Base-by-base conservation (phyloP, 2,888 invertebrate genomes). In the Strigamia transsilvanica region DNA sequence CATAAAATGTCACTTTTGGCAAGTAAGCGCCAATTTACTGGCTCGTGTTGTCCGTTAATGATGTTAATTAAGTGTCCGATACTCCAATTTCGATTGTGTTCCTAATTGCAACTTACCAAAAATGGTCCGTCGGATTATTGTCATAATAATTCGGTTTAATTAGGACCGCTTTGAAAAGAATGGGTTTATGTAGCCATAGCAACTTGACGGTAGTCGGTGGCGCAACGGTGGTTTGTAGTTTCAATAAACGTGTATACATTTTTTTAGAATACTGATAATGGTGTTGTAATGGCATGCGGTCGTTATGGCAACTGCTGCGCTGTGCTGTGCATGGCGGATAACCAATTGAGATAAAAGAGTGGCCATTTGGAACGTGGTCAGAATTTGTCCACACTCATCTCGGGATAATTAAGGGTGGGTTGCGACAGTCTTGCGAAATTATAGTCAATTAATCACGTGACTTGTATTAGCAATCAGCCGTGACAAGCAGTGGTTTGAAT, bases 11-110 rank as follows among this genome's bases (percentile, higher is more conserved):
- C 73, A 73, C 73, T 15, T 73, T 73, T 27, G 27, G 73, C 27
- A 73, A 73, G 27, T 73, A 32, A 73, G n/a, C 73, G 73, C 27
- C 73, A 73, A 73, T 73, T 73, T 73, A 73, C 32, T 32, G 32
- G 32, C 32, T 13, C 27, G 27, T 32, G 32, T 73, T 32, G 73
- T 27, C 32, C 73, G 32, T 73, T 73, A 73, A 73, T 73, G 73
- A 73, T 23, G 73, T 73, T 73, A 73, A 73, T 73, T 73, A 38
- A 73, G 73, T 73, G 73, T 73, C 73, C 73, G 73, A 73, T 73
- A 32, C 73, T 73, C 12, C 73, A 73, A 73, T 73, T 73, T 73
- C 73, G 32, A 32, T 73, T 32, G 27, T 27, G 10, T 2, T 73
- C 73, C 23, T 73, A 73, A 73, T 73, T 73, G 73, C 73, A 73